These are phyloP conservation scores for Coelopa pilipes DNA, from an alignment of 2,888 invertebrate genomes.

Conservation along the genomic window DNA sequence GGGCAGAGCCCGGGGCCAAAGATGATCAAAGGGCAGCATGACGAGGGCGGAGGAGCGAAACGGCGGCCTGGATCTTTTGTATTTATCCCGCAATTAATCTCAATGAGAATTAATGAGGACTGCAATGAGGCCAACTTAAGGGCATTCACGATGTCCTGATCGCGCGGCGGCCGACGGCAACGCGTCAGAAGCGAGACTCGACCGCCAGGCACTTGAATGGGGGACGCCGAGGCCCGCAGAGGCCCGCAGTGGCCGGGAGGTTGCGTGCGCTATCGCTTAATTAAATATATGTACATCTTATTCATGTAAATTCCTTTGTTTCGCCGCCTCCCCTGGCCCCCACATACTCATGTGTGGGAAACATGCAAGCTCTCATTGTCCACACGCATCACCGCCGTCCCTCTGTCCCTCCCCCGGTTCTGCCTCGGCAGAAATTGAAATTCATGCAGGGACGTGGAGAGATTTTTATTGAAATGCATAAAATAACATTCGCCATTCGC, in stretches of 20 bases:
- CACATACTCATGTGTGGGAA: too few relatives aligned
- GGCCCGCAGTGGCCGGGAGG: background rate
- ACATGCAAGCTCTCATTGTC: too few relatives aligned
- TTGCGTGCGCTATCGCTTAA: constrained; percentile 27
- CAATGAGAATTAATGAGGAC: constrained; percentile 22
- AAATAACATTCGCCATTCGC: too few relatives aligned
- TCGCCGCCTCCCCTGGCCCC: background rate
- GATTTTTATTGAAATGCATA: too few relatives aligned
- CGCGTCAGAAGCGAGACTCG: background rate
- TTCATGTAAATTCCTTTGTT: constrained; percentile 25
- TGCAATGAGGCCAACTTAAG: constrained; percentile 18
- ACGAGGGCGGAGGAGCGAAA: background rate
- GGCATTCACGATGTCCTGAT: background rate
- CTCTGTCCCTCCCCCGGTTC: too few relatives aligned
- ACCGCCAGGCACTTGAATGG: background rate
- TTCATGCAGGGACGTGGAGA: too few relatives aligned
- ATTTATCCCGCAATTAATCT: constrained; percentile 26
- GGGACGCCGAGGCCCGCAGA: background rate
- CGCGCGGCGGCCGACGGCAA: background rate
- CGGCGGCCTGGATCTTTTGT: constrained; percentile 5
- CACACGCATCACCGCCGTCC: too few relatives aligned
- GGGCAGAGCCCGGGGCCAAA: background rate
- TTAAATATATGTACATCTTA: constrained; percentile 27
- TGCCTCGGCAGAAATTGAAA: too few relatives aligned
- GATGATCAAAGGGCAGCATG: too few relatives aligned